These are phyloP conservation scores for Pyrrhia umbra DNA, from an alignment of 2,888 invertebrate genomes.

Conservation along the genomic window DNA sequence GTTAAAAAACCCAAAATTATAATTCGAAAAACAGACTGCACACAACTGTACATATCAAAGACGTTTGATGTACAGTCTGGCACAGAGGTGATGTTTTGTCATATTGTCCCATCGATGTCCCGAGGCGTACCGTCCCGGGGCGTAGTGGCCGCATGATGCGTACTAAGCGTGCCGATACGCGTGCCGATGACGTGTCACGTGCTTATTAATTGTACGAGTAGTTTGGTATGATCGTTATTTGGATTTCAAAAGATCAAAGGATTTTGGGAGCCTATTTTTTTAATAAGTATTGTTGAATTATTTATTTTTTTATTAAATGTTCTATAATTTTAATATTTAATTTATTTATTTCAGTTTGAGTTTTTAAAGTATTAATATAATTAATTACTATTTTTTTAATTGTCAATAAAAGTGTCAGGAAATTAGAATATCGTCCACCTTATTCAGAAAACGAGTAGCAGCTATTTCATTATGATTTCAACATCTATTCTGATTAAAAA, in stretches of 20 bases:
- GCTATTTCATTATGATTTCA: no score
- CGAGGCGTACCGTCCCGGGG: slow-evolving; percentile 39
- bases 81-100: slow-evolving; percentile 33
- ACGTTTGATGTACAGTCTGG: slow-evolving; percentile 42
- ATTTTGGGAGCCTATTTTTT: not conserved
- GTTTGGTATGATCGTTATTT: slow-evolving; percentile 35
- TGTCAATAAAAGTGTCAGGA: no score
- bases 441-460: no score
- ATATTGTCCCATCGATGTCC: slow-evolving; percentile 38
- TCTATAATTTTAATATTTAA: not conserved
- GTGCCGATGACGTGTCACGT: slow-evolving; percentile 59
- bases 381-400: no score
- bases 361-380: no score
- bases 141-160: slow-evolving; percentile 19
- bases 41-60: slow-evolving; percentile 28
- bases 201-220: slow-evolving; percentile 53
- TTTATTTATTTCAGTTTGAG: no score
- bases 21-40: no score
- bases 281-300: no score
- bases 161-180: slow-evolving; percentile 28
- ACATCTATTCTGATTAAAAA: no score
- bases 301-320: not conserved
- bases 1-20: no score
- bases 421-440: no score
- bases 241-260: slow-evolving; percentile 40